Evolutionary conservation across 2,113 vertebrate genomes (phyloP).

Genomic region (Serilophus lunatus): DNA sequence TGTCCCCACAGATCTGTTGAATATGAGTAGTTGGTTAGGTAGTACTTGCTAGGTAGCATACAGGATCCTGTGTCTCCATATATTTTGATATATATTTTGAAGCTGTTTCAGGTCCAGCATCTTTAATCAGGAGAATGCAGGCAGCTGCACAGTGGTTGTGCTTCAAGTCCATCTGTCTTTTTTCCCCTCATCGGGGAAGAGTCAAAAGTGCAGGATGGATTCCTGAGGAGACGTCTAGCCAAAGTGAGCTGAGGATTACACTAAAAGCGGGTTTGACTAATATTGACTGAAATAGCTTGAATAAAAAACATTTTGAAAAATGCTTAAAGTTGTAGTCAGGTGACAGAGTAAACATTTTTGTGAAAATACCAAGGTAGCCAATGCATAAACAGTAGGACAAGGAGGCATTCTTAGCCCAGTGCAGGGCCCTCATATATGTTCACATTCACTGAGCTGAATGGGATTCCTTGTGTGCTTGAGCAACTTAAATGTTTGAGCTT

Average conservation of each 20-base stretch:
- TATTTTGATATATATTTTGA: neutral
- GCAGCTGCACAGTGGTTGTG: rapidly evolving
- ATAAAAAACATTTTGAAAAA: neutral
- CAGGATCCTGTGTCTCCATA: neutral
- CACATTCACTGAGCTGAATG: neutral
- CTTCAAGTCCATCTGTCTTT: neutral
- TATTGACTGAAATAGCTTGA: neutral
- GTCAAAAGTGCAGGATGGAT: neutral
- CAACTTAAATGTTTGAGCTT: neutral
- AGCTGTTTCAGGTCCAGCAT: neutral
- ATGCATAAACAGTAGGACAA: constrained; percentile 23
- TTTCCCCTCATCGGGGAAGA: neutral
- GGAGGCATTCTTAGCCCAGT: neutral
- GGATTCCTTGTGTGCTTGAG: constrained; percentile 2
- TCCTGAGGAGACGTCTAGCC: neutral
- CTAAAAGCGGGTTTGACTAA: neutral
- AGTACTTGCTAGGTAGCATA: neutral
- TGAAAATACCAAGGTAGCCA: constrained; percentile 1
- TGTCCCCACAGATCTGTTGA: neutral
- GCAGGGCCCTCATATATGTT: neutral
- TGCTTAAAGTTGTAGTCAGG: neutral
- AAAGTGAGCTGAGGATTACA: neutral
- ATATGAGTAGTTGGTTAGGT: neutral
- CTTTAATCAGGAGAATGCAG: neutral
- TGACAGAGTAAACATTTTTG: neutral